phyloP scores from a whole-genome alignment of 2,888 invertebrate species.

The Lepetodrilus schrolli region DNA sequence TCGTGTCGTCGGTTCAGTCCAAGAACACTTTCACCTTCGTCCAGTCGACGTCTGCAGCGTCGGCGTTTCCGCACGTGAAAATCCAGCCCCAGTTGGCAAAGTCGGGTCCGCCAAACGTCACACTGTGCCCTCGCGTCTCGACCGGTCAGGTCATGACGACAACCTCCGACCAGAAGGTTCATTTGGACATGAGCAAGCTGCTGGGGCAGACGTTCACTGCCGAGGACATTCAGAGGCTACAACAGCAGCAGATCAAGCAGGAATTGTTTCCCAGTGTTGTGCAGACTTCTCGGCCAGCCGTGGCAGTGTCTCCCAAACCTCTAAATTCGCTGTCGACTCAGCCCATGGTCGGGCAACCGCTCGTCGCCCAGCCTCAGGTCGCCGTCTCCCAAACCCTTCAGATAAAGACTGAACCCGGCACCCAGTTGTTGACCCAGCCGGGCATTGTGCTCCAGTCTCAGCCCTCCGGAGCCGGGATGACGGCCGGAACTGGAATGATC shows the following conservation, averaged over 20 bases:
- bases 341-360: constrained; percentile 40
- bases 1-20: constrained; percentile 34
- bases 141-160: constrained; percentile 51
- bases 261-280: background rate
- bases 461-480: too few species aligned
- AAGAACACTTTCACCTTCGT: constrained; percentile 24
- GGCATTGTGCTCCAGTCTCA: constrained; percentile 3
- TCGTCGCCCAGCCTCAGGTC: constrained; percentile 40
- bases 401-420: constrained; percentile 27
- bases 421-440: background rate
- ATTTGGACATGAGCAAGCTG: constrained; percentile 82
- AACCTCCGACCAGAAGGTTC: constrained; percentile 77
- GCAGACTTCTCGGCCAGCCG: constrained; percentile 1
- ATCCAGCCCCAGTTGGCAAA: constrained; percentile 23
- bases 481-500: constrained; percentile 21
- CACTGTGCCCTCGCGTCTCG: constrained; percentile 45
- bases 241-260: constrained; percentile 29
- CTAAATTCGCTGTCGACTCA: background rate
- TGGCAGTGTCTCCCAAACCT: background rate
- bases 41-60: constrained; percentile 20
- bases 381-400: constrained; percentile 8
- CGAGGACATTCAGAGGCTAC: constrained; percentile 68
- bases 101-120: constrained; percentile 39
- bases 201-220: constrained; percentile 78
- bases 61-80: constrained; percentile 6